Conservation (phyloP, 2,888 invertebrate genomes). For the Thalpophila matura region DNA sequence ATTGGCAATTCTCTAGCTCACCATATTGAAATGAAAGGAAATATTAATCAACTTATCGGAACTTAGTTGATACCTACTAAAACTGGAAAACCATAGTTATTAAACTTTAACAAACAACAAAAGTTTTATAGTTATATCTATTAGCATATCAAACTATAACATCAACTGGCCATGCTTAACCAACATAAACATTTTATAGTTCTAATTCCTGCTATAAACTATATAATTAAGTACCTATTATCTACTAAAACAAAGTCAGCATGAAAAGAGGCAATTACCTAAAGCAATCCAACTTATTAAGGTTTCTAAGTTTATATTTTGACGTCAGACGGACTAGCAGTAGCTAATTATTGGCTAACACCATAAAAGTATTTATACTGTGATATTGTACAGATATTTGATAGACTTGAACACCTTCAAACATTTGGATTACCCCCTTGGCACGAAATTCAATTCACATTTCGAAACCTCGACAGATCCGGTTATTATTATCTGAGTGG, state of each 20-base stretch:
- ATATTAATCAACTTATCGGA: neutral
- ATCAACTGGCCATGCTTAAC: neutral
- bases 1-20: neutral
- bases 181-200: neutral
- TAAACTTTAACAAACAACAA: slow-evolving; percentile 6
- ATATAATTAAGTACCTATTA: neutral
- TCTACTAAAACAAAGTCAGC: neutral
- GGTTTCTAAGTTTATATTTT: slow-evolving; percentile 20
- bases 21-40: neutral
- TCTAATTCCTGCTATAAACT: neutral
- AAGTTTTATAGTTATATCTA: slow-evolving; percentile 15
- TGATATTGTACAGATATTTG: neutral
- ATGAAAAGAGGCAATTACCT: slow-evolving; percentile 7
- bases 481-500: too few relatives aligned
- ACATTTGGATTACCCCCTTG: neutral
- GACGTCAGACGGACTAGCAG: slow-evolving; percentile 6
- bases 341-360: slow-evolving; percentile 18
- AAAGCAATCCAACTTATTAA: slow-evolving; percentile 9
- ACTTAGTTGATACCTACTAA: neutral
- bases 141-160: slow-evolving; percentile 10
- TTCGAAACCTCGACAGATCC: neutral
- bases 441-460: neutral
- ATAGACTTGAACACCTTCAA: slow-evolving; percentile 39
- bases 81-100: neutral
- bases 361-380: neutral